Base-by-base conservation (phyloP, 2,797 vertebrate genomes). In the Sciaenops ocellatus region DNA sequence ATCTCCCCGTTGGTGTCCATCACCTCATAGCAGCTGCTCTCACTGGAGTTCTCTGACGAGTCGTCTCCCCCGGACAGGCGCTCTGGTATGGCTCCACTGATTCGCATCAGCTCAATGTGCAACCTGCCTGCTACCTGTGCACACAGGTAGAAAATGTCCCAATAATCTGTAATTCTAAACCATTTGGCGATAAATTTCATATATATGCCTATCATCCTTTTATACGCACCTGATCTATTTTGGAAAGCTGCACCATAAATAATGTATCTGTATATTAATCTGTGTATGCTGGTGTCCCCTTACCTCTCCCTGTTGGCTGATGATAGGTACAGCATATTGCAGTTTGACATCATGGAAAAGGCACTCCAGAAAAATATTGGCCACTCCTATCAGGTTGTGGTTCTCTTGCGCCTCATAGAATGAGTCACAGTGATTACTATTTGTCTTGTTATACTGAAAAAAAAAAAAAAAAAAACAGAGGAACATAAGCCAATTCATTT, bases 231-330 rank as follows among this genome's bases (percentile, higher is more conserved):
- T 51, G 30, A 67, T 44, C 4, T 30, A 48, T 16, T 12, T 7
- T 41, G 18, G n/a, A 66, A 55, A 15, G 41, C 42, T 66, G 73
- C 51, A 60, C 16, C 9, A 41, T 76, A 16, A 76, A 61, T 69
- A 0, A 55, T 75, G 51, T 59, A 76, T 52, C 1, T 22, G 5
- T 59, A 38, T 22, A 20, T 73, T 50, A 5, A 62, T 72, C 5
- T 48, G 22, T 75, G 16, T 9, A 26, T 28, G 51, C n/a, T 30
- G 41, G 54, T 44, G 74, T 20, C 46, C 9, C 28, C 72, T 79
- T 93, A 99, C 98, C 97, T 99, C 98, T 85, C 98, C 98, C 94
- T 99, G 98, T 86, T 99, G 98, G 94, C 98, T 99, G 95, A 99
- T 99, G 92, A 99, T 99, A 65, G 98, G 98, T 59, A 99, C 96